Evolutionary conservation across 2,888 invertebrate genomes (phyloP), one percentile per base, ranked within the genome.

Genomic region (Dynastes hyllus): DNA sequence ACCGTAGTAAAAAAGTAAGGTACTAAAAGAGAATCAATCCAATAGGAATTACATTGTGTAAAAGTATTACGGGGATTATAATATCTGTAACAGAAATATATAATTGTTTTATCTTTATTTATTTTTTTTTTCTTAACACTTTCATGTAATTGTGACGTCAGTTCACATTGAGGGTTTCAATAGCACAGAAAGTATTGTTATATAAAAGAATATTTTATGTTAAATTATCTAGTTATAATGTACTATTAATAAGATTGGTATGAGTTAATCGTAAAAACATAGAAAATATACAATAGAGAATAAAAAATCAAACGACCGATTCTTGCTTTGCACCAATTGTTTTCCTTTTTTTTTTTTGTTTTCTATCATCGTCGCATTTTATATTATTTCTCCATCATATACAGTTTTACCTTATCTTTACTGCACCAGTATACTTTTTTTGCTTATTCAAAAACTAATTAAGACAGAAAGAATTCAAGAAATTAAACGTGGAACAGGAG

Each of bases 261-360:
- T 27, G 51, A 69, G 51, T 69, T 69, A 51, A 50, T 69, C 13
- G 27, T 53, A 69, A 50, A 50, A 50, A 69, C 29, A 69, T 66
- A 11, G 53, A 51, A 51, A 51, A 69, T 69, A 51, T 51, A 63
- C 32, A 11, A 69, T 69, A 69, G 69, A 45, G 69, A 51, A 51
- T 51, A 51, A 29, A 69, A 69, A 51, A 69, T 51, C 27, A 69
- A 69, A 69, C 51, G 69, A 69, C 50, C 32, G 29, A 69, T 27
- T 69, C 51, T 51, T 69, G 45, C 29, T 51, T 27, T 69, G 69
- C 69, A 69, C 69, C 69, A 51, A 69, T 69, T 16, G 22, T 5
- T 37, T 37, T 37, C 32, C 22, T 22, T 22, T 22, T 55, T 22
- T 58, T 58, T 58, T 45, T 11, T 22, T 58, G 55, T 58, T 58